A percentile compares a stretch with the other conserved stretches of the same genome.
phyloP scores from a whole-genome alignment of 2,797 vertebrate genomes.

The Melanotaenia nigrans region DNA sequence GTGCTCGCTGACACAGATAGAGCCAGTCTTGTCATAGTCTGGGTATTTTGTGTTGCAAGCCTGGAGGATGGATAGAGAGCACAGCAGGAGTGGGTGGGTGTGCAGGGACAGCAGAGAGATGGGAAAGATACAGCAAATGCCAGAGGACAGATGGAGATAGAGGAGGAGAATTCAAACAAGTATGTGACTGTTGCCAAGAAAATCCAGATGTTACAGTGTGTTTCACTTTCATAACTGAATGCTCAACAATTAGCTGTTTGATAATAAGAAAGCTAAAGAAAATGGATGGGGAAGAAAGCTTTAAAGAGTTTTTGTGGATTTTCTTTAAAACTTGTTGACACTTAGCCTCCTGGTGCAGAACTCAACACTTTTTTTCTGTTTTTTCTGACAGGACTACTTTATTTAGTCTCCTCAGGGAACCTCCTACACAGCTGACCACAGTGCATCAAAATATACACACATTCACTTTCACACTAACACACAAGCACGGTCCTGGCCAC shows the following conservation, averaged over 20 bases:
- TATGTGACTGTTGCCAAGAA: constrained; percentile 28
- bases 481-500: constrained; percentile 3
- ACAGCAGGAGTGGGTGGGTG: constrained; percentile 38
- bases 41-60: constrained; percentile 93
- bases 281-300: neutral
- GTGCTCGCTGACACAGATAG: constrained; percentile 90
- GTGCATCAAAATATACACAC: constrained; percentile 33
- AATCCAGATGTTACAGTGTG: constrained; percentile 53
- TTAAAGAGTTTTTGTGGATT: constrained; percentile 33
- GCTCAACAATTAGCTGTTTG: constrained; percentile 5
- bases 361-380: constrained; percentile 41
- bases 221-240: constrained; percentile 19
- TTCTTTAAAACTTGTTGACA: constrained; percentile 53
- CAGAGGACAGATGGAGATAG: constrained; percentile 45
- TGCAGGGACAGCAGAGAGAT: constrained; percentile 39
- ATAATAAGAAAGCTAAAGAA: constrained; percentile 15
- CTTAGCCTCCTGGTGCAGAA: constrained; percentile 35
- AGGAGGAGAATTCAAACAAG: constrained; percentile 33
- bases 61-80: constrained; percentile 70
- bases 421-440: constrained; percentile 46
- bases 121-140: constrained; percentile 46
- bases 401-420: constrained; percentile 50
- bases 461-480: neutral
- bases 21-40: constrained; percentile 92
- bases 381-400: constrained; percentile 48